Evolutionary conservation across 2,113 vertebrate genomes (phyloP), one percentile per base, ranked within the genome.

Genomic region (Myxocyprinus asiaticus): DNA sequence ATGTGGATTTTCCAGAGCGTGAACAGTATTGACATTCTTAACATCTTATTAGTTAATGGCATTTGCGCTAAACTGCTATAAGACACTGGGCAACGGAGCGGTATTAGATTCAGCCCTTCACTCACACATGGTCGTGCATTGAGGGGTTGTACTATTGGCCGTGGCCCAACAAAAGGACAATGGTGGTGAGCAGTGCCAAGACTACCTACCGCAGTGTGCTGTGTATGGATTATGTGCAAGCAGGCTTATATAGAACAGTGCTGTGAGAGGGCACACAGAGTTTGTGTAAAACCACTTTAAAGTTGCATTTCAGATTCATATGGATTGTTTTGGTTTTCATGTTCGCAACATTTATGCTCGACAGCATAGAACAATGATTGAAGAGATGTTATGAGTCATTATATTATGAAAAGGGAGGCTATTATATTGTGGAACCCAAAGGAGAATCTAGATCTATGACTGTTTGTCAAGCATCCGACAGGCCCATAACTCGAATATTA

Each of bases 21-120:
- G 66, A 63, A 33, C 48, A 15, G 9, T 73, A 67, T 75, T 68
- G 70, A 82, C 71, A 33, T 17, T 67, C 44, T 45, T 75, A 68
- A 69, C 48, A 45, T n/a, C 63, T 78, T 74, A 76, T 79, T 76
- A 48, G 44, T 83, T 42, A 48, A 15, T 5, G 66, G 44, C n/a
- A 42, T 72, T 55, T 11, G 17, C 56, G 50, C 61, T 77, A 65
- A 77, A 81, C 75, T 77, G 67, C 9, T 14, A 59, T 72, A 68
- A 72, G 22, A 62, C 0, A 9, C 6, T 42, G 48, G 17, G 50
- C 33, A 69, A 12, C 8, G 59, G 58, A 72, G 65, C 22, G 5
- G 14, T 22, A 59, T 82, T 78, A 14, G 72, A 56, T 67, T 67
- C 63, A 77, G 15, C 80, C 66, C 63, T 48, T 59, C 77, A 70